Base-by-base conservation (phyloP, 2,797 vertebrate genomes). In the Pagetopsis macropterus region DNA sequence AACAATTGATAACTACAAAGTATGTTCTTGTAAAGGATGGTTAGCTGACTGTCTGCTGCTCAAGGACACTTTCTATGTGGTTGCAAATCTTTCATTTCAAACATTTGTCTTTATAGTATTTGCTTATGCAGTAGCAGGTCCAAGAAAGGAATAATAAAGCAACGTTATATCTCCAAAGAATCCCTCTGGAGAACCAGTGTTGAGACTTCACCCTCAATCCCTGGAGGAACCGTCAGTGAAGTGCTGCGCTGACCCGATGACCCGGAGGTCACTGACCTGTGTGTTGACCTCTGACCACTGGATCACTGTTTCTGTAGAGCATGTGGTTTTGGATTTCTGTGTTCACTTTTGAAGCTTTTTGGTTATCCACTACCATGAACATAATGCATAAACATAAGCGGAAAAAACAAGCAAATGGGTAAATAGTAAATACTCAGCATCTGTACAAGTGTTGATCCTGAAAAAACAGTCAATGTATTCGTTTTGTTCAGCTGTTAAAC, bases 141-240 rank as follows among this genome's bases (percentile, higher is more conserved):
- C 70, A 64, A 31, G 0, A 70, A 76, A 51, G 54, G 65, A 70
- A 49, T 14, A 56, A 23, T 48, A 55, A 57, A 17, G 54, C 33
- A 40, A 54, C 2, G 57, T 21, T 3, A 49, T 50, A 46, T 43
- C 21, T 56, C 11, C 4, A 9, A 4, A 2, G 56, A 58, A 16
- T 15, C 4, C 49, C 9, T 61, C 31, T 41, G 60, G 12, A 61
- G 58, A 76, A 17, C 12, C 14, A 11, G 8, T 50, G 23, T 58
- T 12, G 0, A 10, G 40, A 15, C 58, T 72, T 70, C 23, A 17
- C 12, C 49, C 49, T 43, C 6, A 0, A 21, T 70, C 77, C 57
- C 72, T 31, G 5, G 41, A 68, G 79, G 67, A 72, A 46, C 46
- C 31, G 31, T 69, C 79, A 76, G 37, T 60, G 62, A 73, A 61